A percentile compares a stretch with the other conserved stretches of the same genome.
Evolutionary conservation across 2,888 invertebrate species (phyloP).

Genomic region (Sarcophaga caerulescens): DNA sequence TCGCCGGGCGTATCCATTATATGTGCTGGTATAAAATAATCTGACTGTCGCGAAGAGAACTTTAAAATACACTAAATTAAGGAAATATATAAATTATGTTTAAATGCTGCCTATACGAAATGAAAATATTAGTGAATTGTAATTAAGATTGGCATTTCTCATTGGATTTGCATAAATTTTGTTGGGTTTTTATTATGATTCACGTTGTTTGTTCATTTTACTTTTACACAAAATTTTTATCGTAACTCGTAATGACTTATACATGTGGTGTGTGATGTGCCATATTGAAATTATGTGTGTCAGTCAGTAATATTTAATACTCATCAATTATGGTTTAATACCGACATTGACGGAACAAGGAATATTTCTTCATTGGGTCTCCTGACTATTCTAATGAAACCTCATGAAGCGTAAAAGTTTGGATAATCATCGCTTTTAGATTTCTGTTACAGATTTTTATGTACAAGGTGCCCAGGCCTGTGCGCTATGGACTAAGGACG

Average conservation of each 20-base stretch:
- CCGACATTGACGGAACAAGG: slow-evolving; percentile 85
- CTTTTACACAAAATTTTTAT: slow-evolving; percentile 76
- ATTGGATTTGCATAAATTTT: slow-evolving; percentile 48
- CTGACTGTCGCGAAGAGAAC: background rate
- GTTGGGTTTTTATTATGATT: no score
- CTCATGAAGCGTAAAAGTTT: slow-evolving; percentile 84
- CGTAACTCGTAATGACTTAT: no score
- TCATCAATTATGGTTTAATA: slow-evolving; percentile 86
- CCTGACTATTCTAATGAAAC: slow-evolving; percentile 87
- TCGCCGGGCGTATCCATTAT: background rate
- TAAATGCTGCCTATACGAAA: background rate
- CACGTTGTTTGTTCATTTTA: slow-evolving; percentile 76
- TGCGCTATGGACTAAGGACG: no score
- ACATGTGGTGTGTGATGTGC: slow-evolving; percentile 82
- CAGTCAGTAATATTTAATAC: slow-evolving; percentile 85
- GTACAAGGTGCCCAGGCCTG: no score
- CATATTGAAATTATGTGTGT: slow-evolving; percentile 86
- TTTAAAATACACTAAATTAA: background rate
- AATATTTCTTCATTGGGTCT: slow-evolving; percentile 86
- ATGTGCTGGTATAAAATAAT: background rate
- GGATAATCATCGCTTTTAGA: slow-evolving; percentile 81
- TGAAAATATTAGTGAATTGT: background rate
- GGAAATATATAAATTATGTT: background rate
- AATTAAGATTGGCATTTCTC: slow-evolving; percentile 62
- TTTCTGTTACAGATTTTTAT: no score